A percentile compares a stretch with the other conserved stretches of the same genome.
Conservation (phyloP, 2,113 vertebrate genomes). For the Neofelis nebulosa region DNA sequence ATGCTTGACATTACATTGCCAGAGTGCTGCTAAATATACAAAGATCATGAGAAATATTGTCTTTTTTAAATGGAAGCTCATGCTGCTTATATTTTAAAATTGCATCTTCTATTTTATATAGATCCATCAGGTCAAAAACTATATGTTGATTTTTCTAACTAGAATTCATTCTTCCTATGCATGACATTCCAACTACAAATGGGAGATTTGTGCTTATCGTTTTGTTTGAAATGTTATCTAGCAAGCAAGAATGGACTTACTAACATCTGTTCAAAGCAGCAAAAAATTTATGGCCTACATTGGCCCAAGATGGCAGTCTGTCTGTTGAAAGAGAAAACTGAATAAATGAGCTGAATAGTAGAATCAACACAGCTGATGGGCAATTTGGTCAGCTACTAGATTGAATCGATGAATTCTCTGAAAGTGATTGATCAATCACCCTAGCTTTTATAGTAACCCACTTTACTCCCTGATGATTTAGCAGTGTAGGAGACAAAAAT, state of each 20-base stretch:
- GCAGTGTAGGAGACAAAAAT: neutral
- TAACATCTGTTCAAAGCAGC: neutral
- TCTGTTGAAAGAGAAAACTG: slow-evolving; percentile 36
- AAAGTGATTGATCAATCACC: slow-evolving; percentile 48
- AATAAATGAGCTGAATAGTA: slow-evolving; percentile 29
- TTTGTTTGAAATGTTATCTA: neutral
- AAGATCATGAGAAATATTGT: neutral
- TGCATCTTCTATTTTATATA: neutral
- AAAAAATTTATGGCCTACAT: neutral
- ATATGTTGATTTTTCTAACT: neutral
- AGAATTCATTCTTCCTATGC: neutral
- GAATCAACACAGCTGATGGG: slow-evolving; percentile 44
- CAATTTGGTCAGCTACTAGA: slow-evolving; percentile 23
- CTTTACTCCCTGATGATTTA: slow-evolving; percentile 44
- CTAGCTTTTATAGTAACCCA: neutral
- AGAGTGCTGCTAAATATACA: neutral
- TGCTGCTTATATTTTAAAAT: neutral
- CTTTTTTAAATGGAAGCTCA: neutral
- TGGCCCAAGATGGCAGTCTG: slow-evolving; percentile 35
- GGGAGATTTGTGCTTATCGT: neutral
- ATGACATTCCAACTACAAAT: neutral
- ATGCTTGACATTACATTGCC: neutral
- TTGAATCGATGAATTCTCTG: slow-evolving; percentile 15
- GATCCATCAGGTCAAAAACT: neutral
- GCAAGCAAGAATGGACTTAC: neutral